A percentile compares a stretch with the other conserved stretches of the same genome.
These are phyloP conservation scores for Micromesistius poutassou DNA, from an alignment of 2,797 vertebrate species.

Conservation along the genomic window DNA sequence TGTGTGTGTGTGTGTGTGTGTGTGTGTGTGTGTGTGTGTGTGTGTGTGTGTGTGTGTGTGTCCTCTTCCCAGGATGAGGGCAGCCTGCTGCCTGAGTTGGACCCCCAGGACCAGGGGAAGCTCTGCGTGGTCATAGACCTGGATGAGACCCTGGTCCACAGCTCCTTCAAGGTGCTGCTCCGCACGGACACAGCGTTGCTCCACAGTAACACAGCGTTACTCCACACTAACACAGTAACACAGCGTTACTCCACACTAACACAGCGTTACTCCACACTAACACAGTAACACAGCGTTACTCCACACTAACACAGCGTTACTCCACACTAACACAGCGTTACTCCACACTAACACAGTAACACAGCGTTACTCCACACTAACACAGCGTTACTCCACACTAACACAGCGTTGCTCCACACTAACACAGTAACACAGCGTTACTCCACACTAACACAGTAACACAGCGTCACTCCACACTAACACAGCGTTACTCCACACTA, in stretches of 20 bases:
- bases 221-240: too few relatives aligned
- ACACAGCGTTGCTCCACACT: not conserved
- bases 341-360: too few relatives aligned
- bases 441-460: not conserved
- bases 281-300: too few relatives aligned
- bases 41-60: too few relatives aligned
- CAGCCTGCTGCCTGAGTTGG: conserved; percentile 82
- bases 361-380: not conserved
- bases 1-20: too few relatives aligned
- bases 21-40: not conserved
- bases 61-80: conserved; percentile 72
- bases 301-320: not conserved
- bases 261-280: not conserved
- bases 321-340: not conserved
- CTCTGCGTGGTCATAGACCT: conserved; percentile 87
- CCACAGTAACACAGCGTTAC: not conserved
- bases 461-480: not conserved
- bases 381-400: not conserved
- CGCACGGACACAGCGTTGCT: too few relatives aligned
- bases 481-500: not conserved
- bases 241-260: not conserved
- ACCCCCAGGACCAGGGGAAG: conserved; percentile 79
- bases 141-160: conserved; percentile 87
- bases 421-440: too few relatives aligned
- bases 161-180: conserved; percentile 83